These are phyloP conservation scores for Lacerta agilis DNA, from an alignment of 2,797 vertebrate genomes.

Conservation along the genomic window DNA sequence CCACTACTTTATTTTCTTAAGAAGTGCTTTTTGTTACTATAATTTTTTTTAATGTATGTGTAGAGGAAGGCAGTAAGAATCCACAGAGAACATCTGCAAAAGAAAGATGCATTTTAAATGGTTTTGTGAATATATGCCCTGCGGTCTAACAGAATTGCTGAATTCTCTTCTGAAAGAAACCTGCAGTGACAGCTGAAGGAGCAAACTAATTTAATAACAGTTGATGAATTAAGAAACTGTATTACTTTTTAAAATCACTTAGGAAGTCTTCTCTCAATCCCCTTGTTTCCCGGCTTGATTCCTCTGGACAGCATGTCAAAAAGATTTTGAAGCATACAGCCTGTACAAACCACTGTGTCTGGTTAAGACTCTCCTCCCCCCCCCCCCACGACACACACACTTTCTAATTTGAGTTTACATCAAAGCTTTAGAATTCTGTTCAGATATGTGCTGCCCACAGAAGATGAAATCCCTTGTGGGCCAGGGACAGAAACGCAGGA, in stretches of 20 bases:
- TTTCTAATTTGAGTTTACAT: constrained; percentile 55
- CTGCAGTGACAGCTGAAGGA: constrained; percentile 54
- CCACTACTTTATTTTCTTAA: not conserved
- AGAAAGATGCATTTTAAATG: constrained; percentile 43
- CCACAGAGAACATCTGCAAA: constrained; percentile 47
- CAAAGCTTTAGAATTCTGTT: constrained; percentile 57
- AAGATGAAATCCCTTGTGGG: constrained; percentile 10
- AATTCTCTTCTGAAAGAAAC: constrained; percentile 59
- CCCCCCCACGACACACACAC: not conserved
- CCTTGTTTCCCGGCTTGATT: constrained; percentile 54
- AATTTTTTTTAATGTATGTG: constrained; percentile 10
- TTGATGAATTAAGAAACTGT: constrained; percentile 68
- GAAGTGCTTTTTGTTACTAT: constrained; percentile 5
- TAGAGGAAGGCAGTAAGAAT: constrained; percentile 25
- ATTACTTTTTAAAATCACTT: constrained; percentile 72
- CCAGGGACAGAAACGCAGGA: constrained; percentile 11
- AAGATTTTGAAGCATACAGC: constrained; percentile 58
- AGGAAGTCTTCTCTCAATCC: constrained; percentile 60
- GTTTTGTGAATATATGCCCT: constrained; percentile 55
- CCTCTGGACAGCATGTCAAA: constrained; percentile 68
- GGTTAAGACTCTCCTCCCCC: constrained; percentile 49
- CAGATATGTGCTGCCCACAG: constrained; percentile 18
- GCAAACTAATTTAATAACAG: constrained; percentile 68
- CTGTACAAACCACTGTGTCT: constrained; percentile 50
- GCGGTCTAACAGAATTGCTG: constrained; percentile 33